Percentiles rank a stretch among this genome's conserved stretches.
phyloP scores from a whole-genome alignment of 2,888 invertebrate genomes.

The Ophion slaviceki region DNA sequence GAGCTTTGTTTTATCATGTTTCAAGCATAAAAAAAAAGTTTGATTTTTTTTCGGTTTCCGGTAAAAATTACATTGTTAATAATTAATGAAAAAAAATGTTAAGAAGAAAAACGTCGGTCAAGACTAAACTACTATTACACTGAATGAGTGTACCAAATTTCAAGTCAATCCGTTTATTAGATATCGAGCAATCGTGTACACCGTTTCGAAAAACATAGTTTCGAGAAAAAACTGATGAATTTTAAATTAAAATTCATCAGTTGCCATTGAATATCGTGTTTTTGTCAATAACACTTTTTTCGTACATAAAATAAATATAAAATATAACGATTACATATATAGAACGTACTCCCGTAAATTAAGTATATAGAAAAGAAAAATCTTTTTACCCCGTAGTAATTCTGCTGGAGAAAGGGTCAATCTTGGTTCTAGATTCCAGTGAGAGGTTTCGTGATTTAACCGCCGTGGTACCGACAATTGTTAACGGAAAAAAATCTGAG shows the following conservation, averaged over 20 bases:
- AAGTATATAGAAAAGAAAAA: neutral
- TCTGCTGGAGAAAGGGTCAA: slow-evolving; percentile 6
- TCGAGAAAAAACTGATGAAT: no score
- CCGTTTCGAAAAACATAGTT: no score
- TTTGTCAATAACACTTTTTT: neutral
- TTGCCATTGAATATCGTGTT: neutral
- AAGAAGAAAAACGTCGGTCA: no score
- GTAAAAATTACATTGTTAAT: no score
- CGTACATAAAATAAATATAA: neutral
- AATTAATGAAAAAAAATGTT: no score
- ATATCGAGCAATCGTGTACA: no score
- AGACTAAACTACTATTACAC: no score
- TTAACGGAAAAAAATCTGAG: slow-evolving; percentile 6
- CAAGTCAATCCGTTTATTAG: no score
- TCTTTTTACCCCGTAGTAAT: neutral
- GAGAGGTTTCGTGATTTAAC: slow-evolving; percentile 30
- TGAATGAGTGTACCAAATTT: no score
- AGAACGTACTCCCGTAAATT: neutral
- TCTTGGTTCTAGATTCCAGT: neutral
- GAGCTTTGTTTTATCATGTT: no score
- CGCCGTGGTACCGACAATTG: slow-evolving; percentile 5
- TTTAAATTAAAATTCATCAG: neutral
- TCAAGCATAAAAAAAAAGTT: no score
- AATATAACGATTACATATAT: neutral
- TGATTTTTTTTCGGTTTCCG: no score